Base-by-base conservation (phyloP, 2,113 vertebrate species). In the Caloenas nicobarica region DNA sequence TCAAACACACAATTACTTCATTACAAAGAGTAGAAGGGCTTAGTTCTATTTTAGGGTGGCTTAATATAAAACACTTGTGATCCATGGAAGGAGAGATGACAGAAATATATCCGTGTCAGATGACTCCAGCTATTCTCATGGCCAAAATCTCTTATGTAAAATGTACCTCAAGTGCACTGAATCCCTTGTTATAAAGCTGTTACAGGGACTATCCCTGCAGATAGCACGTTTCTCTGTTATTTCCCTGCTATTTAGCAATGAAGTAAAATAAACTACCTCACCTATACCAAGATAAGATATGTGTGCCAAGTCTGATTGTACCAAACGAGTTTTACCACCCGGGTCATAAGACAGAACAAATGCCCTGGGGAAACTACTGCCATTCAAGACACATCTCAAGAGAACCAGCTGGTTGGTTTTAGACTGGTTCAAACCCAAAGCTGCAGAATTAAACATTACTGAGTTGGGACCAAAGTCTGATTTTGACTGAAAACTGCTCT, bases 41-140 rank as follows among this genome's bases (percentile, higher is more conserved):
- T 89, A 96, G 92, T 94, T 97, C 95, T 97, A 97, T 97, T 98
- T 98, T 97, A 88, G 70, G 92, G 94, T 28, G 78, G 81, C 87
- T 97, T 97, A 98, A 97, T 95, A 96, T 93, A 97, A 98, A 98
- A 97, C 92, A 97, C 89, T 97, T 98, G 93, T 97, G 96, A 97
- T 97, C 96, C 74, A 93, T 91, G 95, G 83, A 98, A 97, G 89
- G 82, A 94, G 96, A 95, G 93, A 97, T 93, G 94, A 98, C 86
- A 97, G 93, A 97, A 98, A 97, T 97, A 97, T 81, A 96, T 95
- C 95, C 19, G 10, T 73, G 97, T 96, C 93, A 97, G 95, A 96
- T 96, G 95, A 97, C 95, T 97, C 89, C 3, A 87, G 79, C 81
- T 95, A 88, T 85, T 86, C 91, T 76, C 74, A 31, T 80, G 95